These are phyloP conservation scores for Pelmatolapia mariae DNA, from an alignment of 2,113 vertebrate species.

Conservation along the genomic window DNA sequence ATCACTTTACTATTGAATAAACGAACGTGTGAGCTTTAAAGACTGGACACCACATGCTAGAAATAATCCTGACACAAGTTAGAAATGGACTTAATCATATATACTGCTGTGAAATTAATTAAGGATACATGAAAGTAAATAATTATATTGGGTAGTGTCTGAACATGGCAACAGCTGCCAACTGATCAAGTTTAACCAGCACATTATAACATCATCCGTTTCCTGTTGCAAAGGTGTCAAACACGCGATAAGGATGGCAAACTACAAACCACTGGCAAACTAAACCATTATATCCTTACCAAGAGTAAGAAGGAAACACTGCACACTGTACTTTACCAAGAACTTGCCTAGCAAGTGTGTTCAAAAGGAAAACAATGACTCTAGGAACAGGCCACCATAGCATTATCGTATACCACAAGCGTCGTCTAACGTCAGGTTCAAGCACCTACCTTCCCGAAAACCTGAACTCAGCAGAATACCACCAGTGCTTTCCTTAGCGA, in stretches of 20 bases:
- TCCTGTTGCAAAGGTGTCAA: background rate
- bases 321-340: background rate
- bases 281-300: background rate
- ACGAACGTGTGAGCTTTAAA: background rate
- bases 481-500: background rate
- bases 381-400: background rate
- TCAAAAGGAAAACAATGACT: background rate
- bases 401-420: background rate
- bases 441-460: constrained; percentile 10
- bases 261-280: background rate
- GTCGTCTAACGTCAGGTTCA: background rate
- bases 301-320: background rate
- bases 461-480: background rate
- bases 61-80: background rate
- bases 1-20: background rate
- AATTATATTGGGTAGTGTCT: background rate
- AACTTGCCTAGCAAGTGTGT: background rate
- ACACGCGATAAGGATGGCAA: background rate
- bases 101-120: background rate
- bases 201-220: background rate
- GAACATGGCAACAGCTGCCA: background rate
- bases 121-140: background rate
- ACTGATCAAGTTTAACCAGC: background rate
- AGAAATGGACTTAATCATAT: background rate
- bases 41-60: background rate